Percentiles rank a stretch among this genome's conserved stretches.
phyloP scores from a whole-genome alignment of 2,113 vertebrate species.

The Piprites chloris region DNA sequence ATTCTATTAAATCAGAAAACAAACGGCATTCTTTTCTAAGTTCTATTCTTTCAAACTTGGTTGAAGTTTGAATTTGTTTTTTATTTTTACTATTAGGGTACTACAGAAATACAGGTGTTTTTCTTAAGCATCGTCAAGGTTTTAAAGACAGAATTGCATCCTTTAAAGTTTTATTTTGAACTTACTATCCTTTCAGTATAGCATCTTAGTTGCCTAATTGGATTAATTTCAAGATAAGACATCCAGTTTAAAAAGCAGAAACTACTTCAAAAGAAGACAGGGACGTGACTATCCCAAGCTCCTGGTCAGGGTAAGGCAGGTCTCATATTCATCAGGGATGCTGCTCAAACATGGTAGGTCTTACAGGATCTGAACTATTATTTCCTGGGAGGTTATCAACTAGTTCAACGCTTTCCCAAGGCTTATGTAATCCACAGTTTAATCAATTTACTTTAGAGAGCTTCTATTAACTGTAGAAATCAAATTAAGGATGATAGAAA shows the following conservation, averaged over 20 bases:
- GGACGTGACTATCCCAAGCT: not conserved
- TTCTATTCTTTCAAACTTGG: not conserved
- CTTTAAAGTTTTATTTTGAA: not conserved
- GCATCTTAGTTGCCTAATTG: not conserved
- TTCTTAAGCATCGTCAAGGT: not conserved
- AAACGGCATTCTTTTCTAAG: not conserved
- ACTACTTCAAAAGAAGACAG: not conserved
- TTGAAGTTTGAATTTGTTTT: not conserved
- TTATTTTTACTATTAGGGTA: not conserved
- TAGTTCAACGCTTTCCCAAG: not conserved
- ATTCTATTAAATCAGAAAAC: not conserved
- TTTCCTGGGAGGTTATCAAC: not conserved
- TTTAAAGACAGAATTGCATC: not conserved
- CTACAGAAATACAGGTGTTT: not conserved
- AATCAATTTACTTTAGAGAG: not conserved
- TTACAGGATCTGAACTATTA: not conserved
- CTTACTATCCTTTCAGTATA: not conserved
- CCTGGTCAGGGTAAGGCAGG: not conserved
- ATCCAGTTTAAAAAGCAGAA: not conserved
- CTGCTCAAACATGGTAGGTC: not conserved
- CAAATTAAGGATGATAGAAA: not conserved
- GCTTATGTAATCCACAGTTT: not conserved
- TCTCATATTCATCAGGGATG: not conserved
- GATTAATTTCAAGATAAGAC: not conserved
- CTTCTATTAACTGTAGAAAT: not conserved